Percentiles rank a stretch among this genome's conserved stretches.
Evolutionary conservation across 2,113 vertebrate genomes (phyloP).

Genomic region (Chroicocephalus ridibundus): DNA sequence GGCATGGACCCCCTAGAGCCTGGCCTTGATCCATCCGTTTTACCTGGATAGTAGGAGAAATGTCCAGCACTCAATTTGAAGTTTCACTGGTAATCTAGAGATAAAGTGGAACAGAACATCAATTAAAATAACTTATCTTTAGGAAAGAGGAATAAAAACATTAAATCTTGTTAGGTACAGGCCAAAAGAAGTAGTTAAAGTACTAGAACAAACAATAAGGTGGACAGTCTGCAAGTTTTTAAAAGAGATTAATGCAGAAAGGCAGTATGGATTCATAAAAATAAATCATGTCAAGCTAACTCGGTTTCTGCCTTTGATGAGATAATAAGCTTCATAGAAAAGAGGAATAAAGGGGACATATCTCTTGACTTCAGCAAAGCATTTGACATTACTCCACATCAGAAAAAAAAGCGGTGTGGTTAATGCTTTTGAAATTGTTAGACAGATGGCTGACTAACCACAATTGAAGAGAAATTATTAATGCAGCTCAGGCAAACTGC

Average conservation of each 20-base stretch:
- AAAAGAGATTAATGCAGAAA: background rate
- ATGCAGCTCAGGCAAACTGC: constrained; percentile 33
- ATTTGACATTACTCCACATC: constrained; percentile 50
- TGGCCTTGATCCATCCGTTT: background rate
- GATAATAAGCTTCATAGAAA: constrained; percentile 58
- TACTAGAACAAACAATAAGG: constrained; percentile 1
- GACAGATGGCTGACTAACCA: constrained; percentile 45
- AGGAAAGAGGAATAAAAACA: background rate
- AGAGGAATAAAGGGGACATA: constrained; percentile 43
- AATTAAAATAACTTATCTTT: background rate
- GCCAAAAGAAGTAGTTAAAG: background rate
- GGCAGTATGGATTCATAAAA: constrained; percentile 12
- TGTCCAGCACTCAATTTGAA: background rate
- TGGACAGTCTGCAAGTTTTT: background rate
- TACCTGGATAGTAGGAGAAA: background rate
- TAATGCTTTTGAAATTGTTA: constrained; percentile 53
- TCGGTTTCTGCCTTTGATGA: constrained; percentile 57
- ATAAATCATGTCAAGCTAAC: constrained; percentile 43
- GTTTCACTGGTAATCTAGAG: background rate
- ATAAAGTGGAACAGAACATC: background rate
- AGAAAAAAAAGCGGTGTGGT: background rate
- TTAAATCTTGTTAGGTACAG: background rate
- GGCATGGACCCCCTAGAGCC: background rate
- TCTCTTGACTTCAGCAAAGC: constrained; percentile 56
- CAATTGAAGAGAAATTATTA: constrained; percentile 29